phyloP scores from a whole-genome alignment of 2,113 vertebrate genomes.

The Amia ocellicauda region DNA sequence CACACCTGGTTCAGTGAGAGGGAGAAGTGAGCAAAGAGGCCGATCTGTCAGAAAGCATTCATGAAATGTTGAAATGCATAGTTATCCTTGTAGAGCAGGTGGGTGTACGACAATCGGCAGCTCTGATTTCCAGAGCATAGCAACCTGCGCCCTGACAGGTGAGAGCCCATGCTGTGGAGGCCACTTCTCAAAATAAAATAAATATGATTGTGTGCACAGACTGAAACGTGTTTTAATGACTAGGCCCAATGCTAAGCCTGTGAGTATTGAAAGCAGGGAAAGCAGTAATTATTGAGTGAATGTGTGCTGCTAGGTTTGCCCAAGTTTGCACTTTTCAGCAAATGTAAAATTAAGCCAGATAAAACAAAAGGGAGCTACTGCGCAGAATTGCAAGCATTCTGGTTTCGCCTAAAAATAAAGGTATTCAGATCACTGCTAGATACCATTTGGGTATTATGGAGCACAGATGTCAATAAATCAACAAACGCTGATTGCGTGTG shows the following conservation, averaged over 20 bases:
- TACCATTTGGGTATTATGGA: constrained; percentile 49
- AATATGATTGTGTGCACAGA: background rate
- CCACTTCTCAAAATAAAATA: too few species aligned
- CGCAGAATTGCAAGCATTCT: background rate
- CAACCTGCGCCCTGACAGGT: too few species aligned
- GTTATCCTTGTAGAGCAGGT: too few species aligned
- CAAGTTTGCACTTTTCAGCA: background rate
- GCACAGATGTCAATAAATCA: constrained; percentile 61
- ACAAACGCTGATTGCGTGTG: constrained; percentile 58
- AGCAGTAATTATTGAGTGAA: constrained; percentile 47
- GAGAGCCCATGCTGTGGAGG: too few species aligned
- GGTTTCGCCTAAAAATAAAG: background rate
- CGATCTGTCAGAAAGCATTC: too few species aligned
- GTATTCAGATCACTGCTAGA: constrained; percentile 6
- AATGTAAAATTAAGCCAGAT: background rate
- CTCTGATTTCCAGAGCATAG: too few species aligned
- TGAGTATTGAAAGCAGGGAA: constrained; percentile 45
- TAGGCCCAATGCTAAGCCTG: constrained; percentile 59
- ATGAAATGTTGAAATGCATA: too few species aligned
- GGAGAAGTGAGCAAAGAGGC: too few species aligned
- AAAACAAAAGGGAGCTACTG: background rate
- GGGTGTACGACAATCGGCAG: too few species aligned
- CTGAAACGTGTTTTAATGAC: constrained; percentile 53
- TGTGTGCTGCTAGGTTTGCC: background rate
- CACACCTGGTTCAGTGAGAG: too few species aligned